Conservation (phyloP, 2,113 vertebrate genomes). For the Thermophis baileyi region DNA sequence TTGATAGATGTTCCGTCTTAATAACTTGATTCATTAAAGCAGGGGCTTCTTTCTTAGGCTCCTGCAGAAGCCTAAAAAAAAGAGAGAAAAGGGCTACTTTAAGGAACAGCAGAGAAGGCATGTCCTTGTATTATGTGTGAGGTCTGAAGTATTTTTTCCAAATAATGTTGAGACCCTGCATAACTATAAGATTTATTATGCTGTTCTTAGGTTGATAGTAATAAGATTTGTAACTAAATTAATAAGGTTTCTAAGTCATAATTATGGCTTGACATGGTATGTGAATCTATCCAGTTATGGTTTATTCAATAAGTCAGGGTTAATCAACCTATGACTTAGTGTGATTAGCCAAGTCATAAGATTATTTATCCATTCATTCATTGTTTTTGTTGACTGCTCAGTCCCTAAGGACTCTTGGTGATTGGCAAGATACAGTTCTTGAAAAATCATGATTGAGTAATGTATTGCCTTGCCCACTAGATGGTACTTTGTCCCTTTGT, state of each 20-base stretch:
- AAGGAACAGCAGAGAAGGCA: neutral
- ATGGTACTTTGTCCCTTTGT: constrained; percentile 50
- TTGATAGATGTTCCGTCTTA: neutral
- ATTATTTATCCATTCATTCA: neutral
- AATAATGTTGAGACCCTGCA: neutral
- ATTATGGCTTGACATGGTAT: neutral
- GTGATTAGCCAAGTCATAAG: neutral
- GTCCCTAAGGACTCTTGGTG: neutral
- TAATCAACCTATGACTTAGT: neutral
- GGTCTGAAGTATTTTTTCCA: neutral
- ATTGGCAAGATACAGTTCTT: neutral
- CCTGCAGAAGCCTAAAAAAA: neutral
- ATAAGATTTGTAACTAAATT: neutral
- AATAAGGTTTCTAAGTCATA: neutral
- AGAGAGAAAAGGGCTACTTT: neutral
- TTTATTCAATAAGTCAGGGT: neutral
- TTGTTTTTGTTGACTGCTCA: neutral
- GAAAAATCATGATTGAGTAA: neutral
- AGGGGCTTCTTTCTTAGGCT: neutral
- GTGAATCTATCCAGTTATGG: neutral
- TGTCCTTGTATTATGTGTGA: neutral
- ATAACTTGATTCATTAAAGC: neutral
- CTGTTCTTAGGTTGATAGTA: neutral
- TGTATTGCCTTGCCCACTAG: constrained; percentile 47
- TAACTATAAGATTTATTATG: neutral